Conservation (phyloP, 2,797 vertebrate genomes). For the Myripristis jacobus region DNA sequence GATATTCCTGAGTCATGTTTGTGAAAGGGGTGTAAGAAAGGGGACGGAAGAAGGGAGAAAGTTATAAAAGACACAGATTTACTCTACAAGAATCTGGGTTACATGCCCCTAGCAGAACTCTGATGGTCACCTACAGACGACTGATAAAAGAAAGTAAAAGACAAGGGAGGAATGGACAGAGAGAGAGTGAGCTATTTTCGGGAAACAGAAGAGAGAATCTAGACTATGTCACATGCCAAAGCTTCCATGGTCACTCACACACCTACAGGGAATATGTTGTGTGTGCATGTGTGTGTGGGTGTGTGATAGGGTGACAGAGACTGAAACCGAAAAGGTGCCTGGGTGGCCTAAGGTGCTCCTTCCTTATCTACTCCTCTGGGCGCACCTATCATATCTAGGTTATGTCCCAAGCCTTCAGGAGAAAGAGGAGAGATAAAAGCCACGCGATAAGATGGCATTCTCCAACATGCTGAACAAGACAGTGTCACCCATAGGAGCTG, state of each 20-base stretch:
- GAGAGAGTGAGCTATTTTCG: conserved; percentile 27
- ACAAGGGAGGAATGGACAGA: not conserved
- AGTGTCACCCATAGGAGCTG: conserved; percentile 33
- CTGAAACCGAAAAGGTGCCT: conserved; percentile 49
- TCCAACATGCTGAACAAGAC: conserved; percentile 41
- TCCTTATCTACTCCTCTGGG: conserved; percentile 46
- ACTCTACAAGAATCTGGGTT: conserved; percentile 6
- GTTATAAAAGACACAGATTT: conserved; percentile 25
- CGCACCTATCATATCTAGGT: conserved; percentile 59
- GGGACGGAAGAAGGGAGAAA: not conserved
- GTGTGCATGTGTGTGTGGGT: not conserved
- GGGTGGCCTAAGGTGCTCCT: conserved; percentile 47
- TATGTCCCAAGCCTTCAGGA: conserved; percentile 36
- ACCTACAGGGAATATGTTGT: conserved; percentile 12
- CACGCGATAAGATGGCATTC: conserved; percentile 28
- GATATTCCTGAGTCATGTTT: conserved; percentile 6
- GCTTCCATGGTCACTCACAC: conserved; percentile 41
- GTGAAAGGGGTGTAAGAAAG: conserved; percentile 1
- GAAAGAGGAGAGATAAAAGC: conserved; percentile 49
- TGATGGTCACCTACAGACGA: not conserved
- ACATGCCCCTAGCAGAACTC: conserved; percentile 16
- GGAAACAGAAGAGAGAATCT: conserved; percentile 34
- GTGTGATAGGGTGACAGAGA: conserved; percentile 8
- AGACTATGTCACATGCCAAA: conserved; percentile 46
- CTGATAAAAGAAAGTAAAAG: conserved; percentile 8